A percentile compares a stretch with the other conserved stretches of the same genome.
These are phyloP conservation scores for Drosophila nigromelanica DNA, from an alignment of 1,140 invertebrate genomes.

Conservation along the genomic window DNA sequence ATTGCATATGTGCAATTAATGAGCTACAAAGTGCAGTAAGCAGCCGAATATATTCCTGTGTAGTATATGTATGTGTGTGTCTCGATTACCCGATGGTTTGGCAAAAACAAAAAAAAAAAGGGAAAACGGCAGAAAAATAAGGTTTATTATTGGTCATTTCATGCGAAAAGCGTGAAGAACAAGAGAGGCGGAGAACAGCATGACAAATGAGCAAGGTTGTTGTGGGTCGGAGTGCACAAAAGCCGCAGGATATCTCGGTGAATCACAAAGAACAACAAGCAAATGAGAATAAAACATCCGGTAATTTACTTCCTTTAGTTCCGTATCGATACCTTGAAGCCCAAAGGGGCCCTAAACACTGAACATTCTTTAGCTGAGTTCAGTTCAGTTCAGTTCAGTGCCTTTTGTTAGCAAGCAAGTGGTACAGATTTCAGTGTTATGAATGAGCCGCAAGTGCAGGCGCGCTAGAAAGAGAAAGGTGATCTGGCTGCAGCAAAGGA, in stretches of 20 bases:
- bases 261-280: conserved; percentile 78
- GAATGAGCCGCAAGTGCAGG: conserved; percentile 64
- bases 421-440: conserved; percentile 64
- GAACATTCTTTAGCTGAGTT: conserved; percentile 29
- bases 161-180: conserved; percentile 51
- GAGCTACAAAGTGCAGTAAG: conserved; percentile 43
- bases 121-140: conserved; percentile 2
- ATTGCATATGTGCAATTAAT: conserved; percentile 73
- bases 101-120: conserved; percentile 34
- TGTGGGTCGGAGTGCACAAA: conserved; percentile 52
- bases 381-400: conserved; percentile 44
- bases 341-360: conserved; percentile 17
- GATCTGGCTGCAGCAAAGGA: conserved; percentile 17
- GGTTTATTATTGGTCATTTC: conserved; percentile 71
- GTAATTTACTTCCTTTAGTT: conserved; percentile 83
- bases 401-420: conserved; percentile 45
- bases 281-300: conserved; percentile 83
- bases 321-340: conserved; percentile 70
- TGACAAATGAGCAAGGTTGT: conserved; percentile 67
- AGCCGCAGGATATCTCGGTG: conserved; percentile 74
- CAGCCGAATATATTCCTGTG: conserved; percentile 2
- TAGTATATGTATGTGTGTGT: conserved; percentile 10
- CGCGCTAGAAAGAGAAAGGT: conserved; percentile 9
- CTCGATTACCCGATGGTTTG: conserved; percentile 42
- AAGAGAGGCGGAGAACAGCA: conserved; percentile 18